Conservation (phyloP, 92 coral and sea anemone genomes). For the Phenganax marumi region DNA sequence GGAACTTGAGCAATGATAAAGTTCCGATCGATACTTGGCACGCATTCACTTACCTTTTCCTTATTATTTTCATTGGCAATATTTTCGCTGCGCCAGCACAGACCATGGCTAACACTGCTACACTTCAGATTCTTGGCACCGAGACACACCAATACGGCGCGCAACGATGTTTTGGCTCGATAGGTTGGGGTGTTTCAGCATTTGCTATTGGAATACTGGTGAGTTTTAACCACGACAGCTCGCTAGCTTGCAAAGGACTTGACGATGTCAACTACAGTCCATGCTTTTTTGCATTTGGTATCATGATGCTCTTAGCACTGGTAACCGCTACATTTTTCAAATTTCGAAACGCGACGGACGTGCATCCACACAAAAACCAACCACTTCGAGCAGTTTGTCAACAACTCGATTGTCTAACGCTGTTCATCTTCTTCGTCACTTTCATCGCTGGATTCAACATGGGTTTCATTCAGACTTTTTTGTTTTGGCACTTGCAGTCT, state of each 20-base stretch:
- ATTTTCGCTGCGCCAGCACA: conserved; percentile 39
- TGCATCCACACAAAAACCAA: not conserved
- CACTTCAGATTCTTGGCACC: conserved; percentile 10
- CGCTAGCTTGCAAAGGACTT: conserved; percentile 25
- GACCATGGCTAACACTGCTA: conserved; percentile 43
- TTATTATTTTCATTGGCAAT: conserved; percentile 28
- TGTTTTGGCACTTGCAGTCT: conserved; percentile 37
- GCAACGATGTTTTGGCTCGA: conserved; percentile 35
- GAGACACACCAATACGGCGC: conserved; percentile 33
- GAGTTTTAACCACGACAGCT: conserved; percentile 26
- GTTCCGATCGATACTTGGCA: conserved; percentile 25
- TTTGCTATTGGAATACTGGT: conserved; percentile 32
- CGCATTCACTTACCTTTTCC: conserved; percentile 20
- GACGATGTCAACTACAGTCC: conserved; percentile 36
- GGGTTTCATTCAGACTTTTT: conserved; percentile 41
- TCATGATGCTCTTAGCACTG: conserved; percentile 23
- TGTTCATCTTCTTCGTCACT: conserved; percentile 14
- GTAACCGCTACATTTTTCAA: conserved; percentile 23
- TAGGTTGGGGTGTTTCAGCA: conserved; percentile 34
- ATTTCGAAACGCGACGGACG: not conserved
- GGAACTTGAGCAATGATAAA: not conserved
- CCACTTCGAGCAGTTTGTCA: not conserved
- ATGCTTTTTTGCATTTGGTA: conserved; percentile 36
- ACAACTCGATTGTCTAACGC: conserved; percentile 18
- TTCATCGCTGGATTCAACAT: conserved; percentile 31